A percentile compares a stretch with the other conserved stretches of the same genome.
phyloP scores from a whole-genome alignment of 2,113 vertebrate species.

The Mola mola region DNA sequence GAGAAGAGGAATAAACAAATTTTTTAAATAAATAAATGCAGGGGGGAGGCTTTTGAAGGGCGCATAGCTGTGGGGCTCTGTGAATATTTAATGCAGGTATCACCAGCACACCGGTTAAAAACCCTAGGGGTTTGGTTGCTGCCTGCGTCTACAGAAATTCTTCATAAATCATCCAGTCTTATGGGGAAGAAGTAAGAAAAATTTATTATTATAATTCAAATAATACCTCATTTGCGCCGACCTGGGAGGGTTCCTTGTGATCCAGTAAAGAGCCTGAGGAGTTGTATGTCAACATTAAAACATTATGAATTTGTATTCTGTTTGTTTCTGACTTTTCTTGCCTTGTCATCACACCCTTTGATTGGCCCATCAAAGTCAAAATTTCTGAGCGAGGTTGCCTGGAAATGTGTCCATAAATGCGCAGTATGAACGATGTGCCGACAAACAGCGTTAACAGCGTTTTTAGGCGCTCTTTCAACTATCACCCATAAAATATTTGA shows the following conservation, averaged over 20 bases:
- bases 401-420: conserved; percentile 28
- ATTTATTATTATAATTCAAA: no score
- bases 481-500: conserved; percentile 39
- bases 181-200: background rate
- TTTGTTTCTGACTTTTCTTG: conserved; percentile 19
- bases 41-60: conserved; percentile 73
- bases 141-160: conserved; percentile 29
- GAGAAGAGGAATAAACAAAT: conserved; percentile 74
- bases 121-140: conserved; percentile 37
- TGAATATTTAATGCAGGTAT: conserved; percentile 77
- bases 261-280: background rate
- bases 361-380: conserved; percentile 29
- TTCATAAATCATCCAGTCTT: conserved; percentile 40
- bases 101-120: conserved; percentile 42
- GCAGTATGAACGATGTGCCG: background rate
- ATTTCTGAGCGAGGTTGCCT: conserved; percentile 30
- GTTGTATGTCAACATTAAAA: no score
- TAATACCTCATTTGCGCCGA: background rate
- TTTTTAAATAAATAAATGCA: conserved; percentile 77
- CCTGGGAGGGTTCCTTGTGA: background rate
- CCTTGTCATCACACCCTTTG: conserved; percentile 24
- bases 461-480: conserved; percentile 55
- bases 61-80: conserved; percentile 55
- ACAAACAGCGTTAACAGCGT: conserved; percentile 24
- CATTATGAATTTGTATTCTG: background rate